Percentiles rank a stretch among this genome's conserved stretches.
These are phyloP conservation scores for Oryzias sinensis DNA, from an alignment of 2,797 vertebrate species.

Conservation along the genomic window DNA sequence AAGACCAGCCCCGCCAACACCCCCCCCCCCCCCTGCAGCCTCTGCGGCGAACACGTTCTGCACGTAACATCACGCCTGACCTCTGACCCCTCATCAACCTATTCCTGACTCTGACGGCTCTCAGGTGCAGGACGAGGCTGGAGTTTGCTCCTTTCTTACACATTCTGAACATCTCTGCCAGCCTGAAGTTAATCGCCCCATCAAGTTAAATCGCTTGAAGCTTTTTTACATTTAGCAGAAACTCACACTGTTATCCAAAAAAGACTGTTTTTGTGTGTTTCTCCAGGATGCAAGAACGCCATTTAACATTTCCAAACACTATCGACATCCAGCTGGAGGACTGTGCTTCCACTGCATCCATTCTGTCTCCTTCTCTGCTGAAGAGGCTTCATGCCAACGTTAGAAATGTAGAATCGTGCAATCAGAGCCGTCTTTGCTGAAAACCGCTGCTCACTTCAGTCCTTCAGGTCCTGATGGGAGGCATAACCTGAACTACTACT, in stretches of 20 bases:
- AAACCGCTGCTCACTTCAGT: constrained; percentile 16
- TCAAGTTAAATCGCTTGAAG: background rate
- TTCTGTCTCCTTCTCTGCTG: background rate
- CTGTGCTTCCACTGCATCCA: background rate
- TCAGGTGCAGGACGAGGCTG: background rate
- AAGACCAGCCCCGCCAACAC: background rate
- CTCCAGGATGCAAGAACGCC: constrained; percentile 31
- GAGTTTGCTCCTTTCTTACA: background rate
- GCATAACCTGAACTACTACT: constrained; percentile 4
- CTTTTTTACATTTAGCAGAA: background rate
- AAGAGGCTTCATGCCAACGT: constrained; percentile 16
- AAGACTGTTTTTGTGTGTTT: constrained; percentile 4
- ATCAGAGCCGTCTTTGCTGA: constrained; percentile 8
- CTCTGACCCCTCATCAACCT: background rate
- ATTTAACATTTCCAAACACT: constrained; percentile 20
- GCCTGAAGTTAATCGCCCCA: no score
- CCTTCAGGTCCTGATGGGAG: background rate
- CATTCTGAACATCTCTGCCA: background rate
- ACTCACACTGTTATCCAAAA: background rate
- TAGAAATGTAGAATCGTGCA: background rate
- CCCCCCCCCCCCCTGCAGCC: background rate
- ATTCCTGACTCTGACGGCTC: background rate
- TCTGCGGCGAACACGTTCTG: background rate
- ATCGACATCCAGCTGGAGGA: constrained; percentile 24
- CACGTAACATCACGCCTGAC: background rate